Evolutionary conservation across 2,113 vertebrate species (phyloP).

Genomic region (Cathartes aura): DNA sequence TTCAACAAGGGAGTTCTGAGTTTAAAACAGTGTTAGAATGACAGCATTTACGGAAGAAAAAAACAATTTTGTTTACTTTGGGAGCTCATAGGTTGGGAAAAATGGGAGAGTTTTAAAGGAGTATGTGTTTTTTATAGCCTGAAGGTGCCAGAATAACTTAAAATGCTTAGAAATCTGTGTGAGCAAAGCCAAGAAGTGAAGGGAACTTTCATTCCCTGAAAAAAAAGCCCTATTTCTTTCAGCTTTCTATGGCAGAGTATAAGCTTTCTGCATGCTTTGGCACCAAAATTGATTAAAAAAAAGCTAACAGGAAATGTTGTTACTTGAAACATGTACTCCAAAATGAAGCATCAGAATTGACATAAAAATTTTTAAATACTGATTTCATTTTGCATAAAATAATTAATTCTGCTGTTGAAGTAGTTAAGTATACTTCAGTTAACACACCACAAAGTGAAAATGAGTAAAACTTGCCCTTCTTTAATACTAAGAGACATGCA

Average conservation of each 20-base stretch:
- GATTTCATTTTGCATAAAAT: neutral
- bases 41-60: neutral
- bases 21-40: slow-evolving; percentile 19
- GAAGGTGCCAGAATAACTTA: neutral
- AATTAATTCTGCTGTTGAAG: neutral
- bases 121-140: neutral
- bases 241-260: neutral
- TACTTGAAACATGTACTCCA: neutral
- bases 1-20: neutral
- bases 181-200: neutral
- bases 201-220: neutral
- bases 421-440: neutral
- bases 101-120: neutral
- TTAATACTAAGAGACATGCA: neutral
- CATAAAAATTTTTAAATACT: neutral
- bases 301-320: neutral
- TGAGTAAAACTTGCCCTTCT: neutral
- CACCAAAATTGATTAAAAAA: neutral
- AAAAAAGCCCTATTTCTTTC: neutral
- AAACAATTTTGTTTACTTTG: neutral
- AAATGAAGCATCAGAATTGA: neutral
- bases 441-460: neutral
- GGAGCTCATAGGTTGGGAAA: neutral
- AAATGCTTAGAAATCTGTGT: neutral
- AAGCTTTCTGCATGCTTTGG: neutral